Conservation (phyloP, 2,797 vertebrate species). For the Phataginus tetradactyla region DNA sequence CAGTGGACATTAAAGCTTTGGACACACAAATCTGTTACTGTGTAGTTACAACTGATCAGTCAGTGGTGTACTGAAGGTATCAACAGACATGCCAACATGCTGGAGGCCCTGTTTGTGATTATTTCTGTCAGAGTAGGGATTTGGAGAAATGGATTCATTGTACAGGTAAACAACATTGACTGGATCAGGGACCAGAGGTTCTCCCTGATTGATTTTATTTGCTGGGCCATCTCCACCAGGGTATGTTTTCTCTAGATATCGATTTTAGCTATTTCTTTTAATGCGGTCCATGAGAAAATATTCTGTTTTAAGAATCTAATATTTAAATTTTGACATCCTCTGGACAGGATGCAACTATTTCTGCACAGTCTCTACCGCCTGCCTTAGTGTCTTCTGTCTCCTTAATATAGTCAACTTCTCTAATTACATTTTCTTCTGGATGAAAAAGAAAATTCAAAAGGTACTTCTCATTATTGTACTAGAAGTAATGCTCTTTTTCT, state of each 20-base stretch:
- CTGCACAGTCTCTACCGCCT: not conserved
- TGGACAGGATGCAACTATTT: not conserved
- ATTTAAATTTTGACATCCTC: not conserved
- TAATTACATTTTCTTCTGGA: not conserved
- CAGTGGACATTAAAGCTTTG: not conserved
- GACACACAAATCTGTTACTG: not conserved
- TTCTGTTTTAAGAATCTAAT: not conserved
- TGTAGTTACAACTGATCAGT: not conserved
- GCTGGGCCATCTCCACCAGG: not conserved
- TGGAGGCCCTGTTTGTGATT: not conserved
- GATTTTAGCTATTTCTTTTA: not conserved
- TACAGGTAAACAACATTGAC: not conserved
- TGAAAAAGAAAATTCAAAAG: not conserved
- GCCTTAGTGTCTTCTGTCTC: not conserved
- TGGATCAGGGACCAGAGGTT: not conserved
- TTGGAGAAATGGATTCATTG: slow-evolving; percentile 1
- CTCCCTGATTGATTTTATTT: not conserved
- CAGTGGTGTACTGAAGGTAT: not conserved
- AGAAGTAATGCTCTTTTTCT: not conserved
- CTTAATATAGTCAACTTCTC: slow-evolving; percentile 28
- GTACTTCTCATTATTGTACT: not conserved
- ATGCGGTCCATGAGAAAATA: fast-evolving
- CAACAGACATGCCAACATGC: not conserved
- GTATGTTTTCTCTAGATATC: not conserved
- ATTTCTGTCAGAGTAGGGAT: not conserved